Base-by-base conservation (phyloP, 2,888 invertebrate species). In the Gandaritis pyraliata region DNA sequence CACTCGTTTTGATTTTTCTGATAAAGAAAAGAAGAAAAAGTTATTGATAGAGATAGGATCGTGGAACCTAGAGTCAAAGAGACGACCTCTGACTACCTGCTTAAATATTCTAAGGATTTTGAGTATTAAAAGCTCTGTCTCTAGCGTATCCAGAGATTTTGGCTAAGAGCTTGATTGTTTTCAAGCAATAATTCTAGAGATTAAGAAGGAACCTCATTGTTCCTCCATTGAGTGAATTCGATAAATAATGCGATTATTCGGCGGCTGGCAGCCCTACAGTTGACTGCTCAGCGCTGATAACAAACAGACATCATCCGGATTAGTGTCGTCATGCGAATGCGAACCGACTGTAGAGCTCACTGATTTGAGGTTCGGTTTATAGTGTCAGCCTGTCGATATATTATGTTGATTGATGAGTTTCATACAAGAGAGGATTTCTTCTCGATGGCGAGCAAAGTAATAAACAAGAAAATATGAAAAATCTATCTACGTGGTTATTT, bases 231-330 rank as follows among this genome's bases (percentile, higher is more conserved):
- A 81, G 77, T 78, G 80, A 74, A 78, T 76, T 75, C 78, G 72
- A 82, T 82, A 86, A 86, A 85, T 87, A 88, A 90, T 82, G 76
- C 83, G 88, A 90, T 88, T 87, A 87, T 75, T 76, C 72, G 70
- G 74, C 73, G 76, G 74, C 75, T 75, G 75, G 80, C 83, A 86
- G 71, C 89, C 89, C 86, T 86, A 76, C 81, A 82, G 82, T 77
- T 84, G 88, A 86, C 83, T 92, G 92, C 90, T 82, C 85, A 82
- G 77, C 80, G 85, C 90, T 88, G 92, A 93, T 93, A 93, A 92
- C 90, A 90, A 88, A 90, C 88, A 90, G 87, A 87, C 88, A 89
- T 89, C 86, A 92, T 89, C 90, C 90, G 91, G 92, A 89, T 92
- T 93, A 89, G 90, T 86, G 90, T 83, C 92, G 84, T 90, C 91